Evolutionary conservation across 2,888 invertebrate genomes (phyloP).

Genomic region (Loripinus fragilis): DNA sequence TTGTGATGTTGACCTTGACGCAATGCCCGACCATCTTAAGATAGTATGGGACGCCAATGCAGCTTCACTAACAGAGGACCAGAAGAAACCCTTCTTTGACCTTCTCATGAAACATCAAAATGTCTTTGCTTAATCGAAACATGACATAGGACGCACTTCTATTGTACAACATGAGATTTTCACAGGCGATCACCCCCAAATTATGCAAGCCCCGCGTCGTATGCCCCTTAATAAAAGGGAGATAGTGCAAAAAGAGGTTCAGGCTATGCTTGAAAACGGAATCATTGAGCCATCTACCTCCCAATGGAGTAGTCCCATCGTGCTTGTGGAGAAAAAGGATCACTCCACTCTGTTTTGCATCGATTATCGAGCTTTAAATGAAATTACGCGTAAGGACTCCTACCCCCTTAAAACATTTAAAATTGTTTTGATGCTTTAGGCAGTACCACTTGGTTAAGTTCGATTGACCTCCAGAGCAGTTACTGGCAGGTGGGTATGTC

Average conservation of each 20-base stretch:
- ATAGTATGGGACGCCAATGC: conserved; percentile 15
- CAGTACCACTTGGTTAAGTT: conserved; percentile 2
- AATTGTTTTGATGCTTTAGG: conserved; percentile 15
- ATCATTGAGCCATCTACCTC: neutral
- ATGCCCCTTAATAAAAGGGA: conserved; percentile 4
- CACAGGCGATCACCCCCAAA: neutral
- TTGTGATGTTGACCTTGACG: neutral
- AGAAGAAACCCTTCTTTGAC: neutral
- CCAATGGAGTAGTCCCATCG: conserved; percentile 13
- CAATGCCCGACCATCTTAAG: conserved; percentile 1
- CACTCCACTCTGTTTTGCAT: conserved; percentile 1
- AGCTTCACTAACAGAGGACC: neutral
- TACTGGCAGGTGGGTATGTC: conserved; percentile 5
- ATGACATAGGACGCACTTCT: conserved; percentile 3
- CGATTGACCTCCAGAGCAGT: conserved; percentile 6
- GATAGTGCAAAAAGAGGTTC: neutral
- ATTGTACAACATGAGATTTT: conserved; percentile 6
- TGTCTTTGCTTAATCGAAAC: conserved; percentile 13
- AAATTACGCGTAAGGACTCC: neutral
- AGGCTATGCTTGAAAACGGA: neutral
- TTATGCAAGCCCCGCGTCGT: neutral
- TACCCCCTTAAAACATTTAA: neutral
- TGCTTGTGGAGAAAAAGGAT: neutral
- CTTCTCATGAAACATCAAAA: neutral
- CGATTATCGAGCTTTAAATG: neutral